Conservation (phyloP, 2,888 invertebrate genomes). For the Onthophagus sagittarius region DNA sequence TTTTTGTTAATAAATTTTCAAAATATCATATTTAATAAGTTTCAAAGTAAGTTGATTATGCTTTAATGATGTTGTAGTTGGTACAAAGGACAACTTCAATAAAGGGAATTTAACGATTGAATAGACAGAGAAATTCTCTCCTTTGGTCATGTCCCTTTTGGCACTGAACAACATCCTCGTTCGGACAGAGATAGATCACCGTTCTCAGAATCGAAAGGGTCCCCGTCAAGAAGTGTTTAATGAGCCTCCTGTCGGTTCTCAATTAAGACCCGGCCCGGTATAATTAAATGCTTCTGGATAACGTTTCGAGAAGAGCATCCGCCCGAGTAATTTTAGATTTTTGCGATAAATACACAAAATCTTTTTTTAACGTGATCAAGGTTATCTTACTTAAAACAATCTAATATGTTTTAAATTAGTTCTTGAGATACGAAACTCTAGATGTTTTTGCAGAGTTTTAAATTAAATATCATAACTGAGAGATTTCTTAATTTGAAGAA, state of each 20-base stretch:
- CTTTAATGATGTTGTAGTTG: not conserved
- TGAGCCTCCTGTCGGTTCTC: not conserved
- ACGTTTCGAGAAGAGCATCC: too few relatives aligned
- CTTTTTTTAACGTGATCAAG: too few relatives aligned
- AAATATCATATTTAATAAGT: too few relatives aligned
- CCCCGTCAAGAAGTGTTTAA: not conserved
- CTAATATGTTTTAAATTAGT: too few relatives aligned
- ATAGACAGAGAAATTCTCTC: not conserved
- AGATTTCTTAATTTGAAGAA: too few relatives aligned
- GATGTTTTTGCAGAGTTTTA: too few relatives aligned
- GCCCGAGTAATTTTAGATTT: not conserved
- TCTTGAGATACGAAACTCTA: too few relatives aligned
- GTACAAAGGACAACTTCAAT: not conserved
- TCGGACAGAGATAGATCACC: not conserved
- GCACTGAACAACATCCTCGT: not conserved
- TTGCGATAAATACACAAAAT: not conserved
- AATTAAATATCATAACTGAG: too few relatives aligned
- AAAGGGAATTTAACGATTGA: not conserved
- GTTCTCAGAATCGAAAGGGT: not conserved
- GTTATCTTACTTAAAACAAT: too few relatives aligned
- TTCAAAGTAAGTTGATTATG: not conserved
- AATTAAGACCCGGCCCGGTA: not conserved
- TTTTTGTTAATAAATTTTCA: too few relatives aligned
- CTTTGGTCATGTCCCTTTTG: too few relatives aligned
- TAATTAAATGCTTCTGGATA: too few relatives aligned